Base-by-base conservation (phyloP, 2,113 vertebrate genomes). In the Cairina moschata region DNA sequence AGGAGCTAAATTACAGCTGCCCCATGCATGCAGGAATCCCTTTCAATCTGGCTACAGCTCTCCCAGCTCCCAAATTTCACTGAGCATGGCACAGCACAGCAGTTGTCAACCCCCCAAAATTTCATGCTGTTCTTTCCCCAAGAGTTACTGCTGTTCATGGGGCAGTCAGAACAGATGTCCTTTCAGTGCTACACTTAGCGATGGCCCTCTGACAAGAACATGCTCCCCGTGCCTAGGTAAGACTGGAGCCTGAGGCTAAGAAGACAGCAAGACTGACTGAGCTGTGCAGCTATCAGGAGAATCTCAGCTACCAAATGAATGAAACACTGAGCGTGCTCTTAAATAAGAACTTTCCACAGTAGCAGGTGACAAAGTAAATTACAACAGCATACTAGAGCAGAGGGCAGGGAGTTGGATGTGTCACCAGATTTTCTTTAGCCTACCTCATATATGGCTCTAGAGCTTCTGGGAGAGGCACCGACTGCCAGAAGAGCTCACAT, bases 111-210 rank as follows among this genome's bases (percentile, higher is more conserved):
- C 2, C 6, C 34, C 29, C 68, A 28, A 7, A 18, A 56, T 3
- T 34, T 15, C 75, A 59, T 0, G 1, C 63, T 78, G n/a, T 4
- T 76, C 72, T 34, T 29, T 56, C 50, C 48, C 17, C 1, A 21
- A 18, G 31, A n/a, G 52, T 38, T 9, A n/a, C 59, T 34, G 60
- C 34, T 15, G 21, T 59, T 29, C 28, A 25, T 3, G 12, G 22
- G 36, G 59, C 44, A 59, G 42, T 8, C 1, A 6, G 85, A 42
- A 62, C 31, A 71, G 68, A 34, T 28, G 29, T 26, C 9, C 1
- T 3, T 36, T 5, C 73, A 72, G 63, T 2, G 28, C 8, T 17
- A 32, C 18, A 3, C 63, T 1, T 2, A 23, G 8, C 1, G 0
- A 4, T 4, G 60, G 14, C 60, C 48, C 50, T 55, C 66, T n/a